Evolutionary conservation across 2,797 vertebrate species (phyloP).

Genomic region (Aldrovandia affinis): DNA sequence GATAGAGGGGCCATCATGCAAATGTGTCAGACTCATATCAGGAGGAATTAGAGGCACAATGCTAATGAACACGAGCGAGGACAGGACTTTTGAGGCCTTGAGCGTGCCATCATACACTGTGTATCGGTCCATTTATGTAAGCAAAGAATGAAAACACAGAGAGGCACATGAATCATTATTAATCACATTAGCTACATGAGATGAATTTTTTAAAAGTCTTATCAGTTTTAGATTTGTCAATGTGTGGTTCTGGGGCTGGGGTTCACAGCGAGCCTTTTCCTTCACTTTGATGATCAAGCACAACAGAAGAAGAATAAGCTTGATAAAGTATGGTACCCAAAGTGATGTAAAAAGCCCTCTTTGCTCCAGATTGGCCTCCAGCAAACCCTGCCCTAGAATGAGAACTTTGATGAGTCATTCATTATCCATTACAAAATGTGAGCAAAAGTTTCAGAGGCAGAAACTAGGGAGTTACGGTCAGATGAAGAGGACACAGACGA

Average conservation of each 20-base stretch:
- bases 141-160: neutral
- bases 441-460: neutral
- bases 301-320: neutral
- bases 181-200: neutral
- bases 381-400: neutral
- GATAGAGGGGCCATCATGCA: neutral
- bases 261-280: neutral
- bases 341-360: neutral
- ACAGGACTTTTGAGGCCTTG: neutral
- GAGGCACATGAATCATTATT: neutral
- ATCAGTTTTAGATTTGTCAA: neutral
- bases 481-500: neutral
- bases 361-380: too few species aligned
- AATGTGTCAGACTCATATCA: constrained; percentile 16
- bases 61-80: neutral
- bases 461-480: neutral
- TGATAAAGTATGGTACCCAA: neutral
- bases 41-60: neutral
- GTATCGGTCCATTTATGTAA: neutral
- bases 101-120: neutral
- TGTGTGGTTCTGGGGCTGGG: neutral
- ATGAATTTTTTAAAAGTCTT: neutral
- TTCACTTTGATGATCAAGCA: neutral
- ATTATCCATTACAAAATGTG: neutral
- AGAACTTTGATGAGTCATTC: neutral